Percentiles rank a stretch among this genome's conserved stretches.
Evolutionary conservation across 1,140 invertebrate species (phyloP).

Genomic region (Drosophila auraria): DNA sequence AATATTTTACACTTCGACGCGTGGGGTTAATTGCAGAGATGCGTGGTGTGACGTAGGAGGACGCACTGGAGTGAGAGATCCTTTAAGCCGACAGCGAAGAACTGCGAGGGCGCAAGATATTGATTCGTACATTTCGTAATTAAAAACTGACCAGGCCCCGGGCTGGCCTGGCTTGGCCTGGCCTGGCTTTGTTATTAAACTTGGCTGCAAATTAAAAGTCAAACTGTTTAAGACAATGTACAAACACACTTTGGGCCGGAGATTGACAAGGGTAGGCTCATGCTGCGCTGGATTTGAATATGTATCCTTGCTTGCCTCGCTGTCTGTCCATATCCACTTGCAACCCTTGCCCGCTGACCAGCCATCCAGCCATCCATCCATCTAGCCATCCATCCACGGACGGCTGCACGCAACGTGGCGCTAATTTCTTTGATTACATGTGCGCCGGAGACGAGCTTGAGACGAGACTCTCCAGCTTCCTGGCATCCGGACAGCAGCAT

Average conservation of each 20-base stretch:
- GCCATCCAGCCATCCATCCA: conserved; percentile 35
- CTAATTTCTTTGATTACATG: conserved; percentile 84
- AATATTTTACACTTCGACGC: conserved; percentile 80
- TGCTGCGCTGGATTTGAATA: conserved; percentile 75
- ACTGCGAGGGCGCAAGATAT: conserved; percentile 24
- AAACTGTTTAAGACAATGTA: conserved; percentile 81
- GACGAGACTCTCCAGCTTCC: conserved; percentile 32
- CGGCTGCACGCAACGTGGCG: conserved; percentile 77
- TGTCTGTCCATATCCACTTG: conserved; percentile 47
- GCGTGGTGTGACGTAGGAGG: not conserved
- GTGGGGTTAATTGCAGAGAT: conserved; percentile 69
- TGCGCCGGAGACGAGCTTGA: conserved; percentile 51
- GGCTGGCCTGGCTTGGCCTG: conserved; percentile 11
- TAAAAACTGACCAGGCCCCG: conserved; percentile 48
- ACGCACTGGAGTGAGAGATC: conserved; percentile 30
- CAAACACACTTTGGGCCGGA: conserved; percentile 71
- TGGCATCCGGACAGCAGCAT: conserved; percentile 10
- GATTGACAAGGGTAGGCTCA: conserved; percentile 66
- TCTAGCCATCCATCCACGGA: conserved; percentile 49
- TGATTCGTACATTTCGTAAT: conserved; percentile 55
- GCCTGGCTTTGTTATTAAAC: conserved; percentile 62
- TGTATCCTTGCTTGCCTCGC: conserved; percentile 16
- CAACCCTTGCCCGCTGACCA: conserved; percentile 63
- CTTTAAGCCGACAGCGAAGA: conserved; percentile 46
- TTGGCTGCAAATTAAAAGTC: conserved; percentile 79